These are phyloP conservation scores for Leguminivora glycinivorella DNA, from an alignment of 1,140 invertebrate species.

Conservation along the genomic window DNA sequence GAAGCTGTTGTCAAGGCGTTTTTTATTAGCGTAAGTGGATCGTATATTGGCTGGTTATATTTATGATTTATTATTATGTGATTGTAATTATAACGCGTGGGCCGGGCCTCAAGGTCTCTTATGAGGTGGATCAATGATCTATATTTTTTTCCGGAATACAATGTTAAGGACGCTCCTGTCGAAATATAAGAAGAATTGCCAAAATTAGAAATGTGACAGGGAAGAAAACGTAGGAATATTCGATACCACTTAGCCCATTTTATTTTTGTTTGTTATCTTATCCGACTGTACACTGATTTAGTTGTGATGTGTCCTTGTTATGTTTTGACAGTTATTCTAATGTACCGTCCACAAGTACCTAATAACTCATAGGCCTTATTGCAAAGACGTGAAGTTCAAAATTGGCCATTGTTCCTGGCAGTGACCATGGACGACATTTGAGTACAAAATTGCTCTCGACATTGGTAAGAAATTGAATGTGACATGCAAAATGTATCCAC, in stretches of 20 bases:
- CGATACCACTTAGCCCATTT: too few relatives aligned
- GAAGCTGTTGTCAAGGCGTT: background rate
- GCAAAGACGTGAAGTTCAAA: too few relatives aligned
- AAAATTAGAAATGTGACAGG: too few relatives aligned
- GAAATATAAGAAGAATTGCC: too few relatives aligned
- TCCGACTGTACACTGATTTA: background rate
- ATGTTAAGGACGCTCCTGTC: too few relatives aligned
- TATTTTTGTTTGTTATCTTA: background rate
- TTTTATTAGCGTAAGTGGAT: background rate
- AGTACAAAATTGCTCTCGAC: background rate
- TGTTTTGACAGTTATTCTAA: slow-evolving; percentile 3
- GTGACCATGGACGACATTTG: background rate
- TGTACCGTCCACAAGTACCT: background rate
- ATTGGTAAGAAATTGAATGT: background rate
- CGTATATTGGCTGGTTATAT: background rate
- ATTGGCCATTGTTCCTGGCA: too few relatives aligned
- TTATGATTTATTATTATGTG: background rate
- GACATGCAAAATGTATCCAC: background rate
- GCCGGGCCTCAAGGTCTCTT: background rate
- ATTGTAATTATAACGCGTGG: background rate
- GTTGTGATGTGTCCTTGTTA: background rate
- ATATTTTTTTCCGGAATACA: too few relatives aligned
- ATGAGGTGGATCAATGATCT: background rate
- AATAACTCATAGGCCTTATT: too few relatives aligned
- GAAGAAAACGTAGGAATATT: too few relatives aligned